phyloP scores from a whole-genome alignment of 1,140 invertebrate species.

The Pentalonia nigronervosa region DNA sequence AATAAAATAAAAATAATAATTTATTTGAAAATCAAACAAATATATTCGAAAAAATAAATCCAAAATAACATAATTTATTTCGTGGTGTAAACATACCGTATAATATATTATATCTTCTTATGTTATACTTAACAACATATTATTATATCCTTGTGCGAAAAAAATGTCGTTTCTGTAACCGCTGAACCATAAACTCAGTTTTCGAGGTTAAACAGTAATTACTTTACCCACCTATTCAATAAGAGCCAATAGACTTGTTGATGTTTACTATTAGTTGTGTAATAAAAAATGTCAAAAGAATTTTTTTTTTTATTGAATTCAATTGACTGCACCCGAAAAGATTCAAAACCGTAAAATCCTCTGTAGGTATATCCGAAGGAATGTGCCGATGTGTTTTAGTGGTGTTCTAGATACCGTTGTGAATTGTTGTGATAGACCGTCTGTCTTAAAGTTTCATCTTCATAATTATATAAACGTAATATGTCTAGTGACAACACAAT shows the following conservation, averaged over 20 bases:
- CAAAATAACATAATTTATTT: not conserved
- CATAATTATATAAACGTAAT: not conserved
- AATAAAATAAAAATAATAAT: no score
- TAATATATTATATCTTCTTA: not conserved
- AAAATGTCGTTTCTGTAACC: slow-evolving; percentile 1
- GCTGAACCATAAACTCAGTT: slow-evolving; percentile 10
- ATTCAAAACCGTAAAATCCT: not conserved
- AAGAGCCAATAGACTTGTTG: not conserved
- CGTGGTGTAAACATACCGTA: not conserved
- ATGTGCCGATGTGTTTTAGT: not conserved
- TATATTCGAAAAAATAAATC: no score
- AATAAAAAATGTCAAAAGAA: slow-evolving; percentile 23
- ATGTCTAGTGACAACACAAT: slow-evolving; percentile 5
- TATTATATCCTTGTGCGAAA: not conserved
- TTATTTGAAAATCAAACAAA: no score
- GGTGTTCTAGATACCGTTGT: not conserved
- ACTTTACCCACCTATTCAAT: slow-evolving; percentile 25
- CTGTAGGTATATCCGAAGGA: no score
- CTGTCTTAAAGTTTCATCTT: not conserved
- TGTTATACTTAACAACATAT: not conserved
- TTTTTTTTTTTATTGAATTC: slow-evolving; percentile 20
- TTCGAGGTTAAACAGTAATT: slow-evolving; percentile 25
- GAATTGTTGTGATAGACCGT: not conserved
- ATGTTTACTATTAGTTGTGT: slow-evolving; percentile 2
- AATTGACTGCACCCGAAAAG: slow-evolving; percentile 38